phyloP scores from a whole-genome alignment of 2,888 invertebrate genomes.

The Meliscaeva auricollis region DNA sequence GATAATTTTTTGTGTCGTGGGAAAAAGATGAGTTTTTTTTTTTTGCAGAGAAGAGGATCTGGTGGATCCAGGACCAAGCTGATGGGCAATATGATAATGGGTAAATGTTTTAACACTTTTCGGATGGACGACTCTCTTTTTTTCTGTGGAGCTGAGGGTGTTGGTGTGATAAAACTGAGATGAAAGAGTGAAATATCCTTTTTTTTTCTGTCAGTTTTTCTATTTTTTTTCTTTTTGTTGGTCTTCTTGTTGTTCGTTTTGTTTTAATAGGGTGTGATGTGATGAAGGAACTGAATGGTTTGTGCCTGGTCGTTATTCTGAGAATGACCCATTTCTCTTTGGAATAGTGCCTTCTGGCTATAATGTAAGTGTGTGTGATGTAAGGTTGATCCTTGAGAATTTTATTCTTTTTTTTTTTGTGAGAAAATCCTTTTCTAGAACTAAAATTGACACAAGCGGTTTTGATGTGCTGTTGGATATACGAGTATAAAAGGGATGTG shows the following conservation, averaged over 20 bases:
- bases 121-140: slow-evolving; percentile 23
- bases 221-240: slow-evolving; percentile 2
- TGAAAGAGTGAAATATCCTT: slow-evolving; percentile 24
- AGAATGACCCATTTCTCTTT: slow-evolving; percentile 35
- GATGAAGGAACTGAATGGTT: slow-evolving; percentile 14
- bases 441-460: slow-evolving; percentile 33
- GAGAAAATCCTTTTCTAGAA: not conserved
- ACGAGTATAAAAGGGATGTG: slow-evolving; percentile 28
- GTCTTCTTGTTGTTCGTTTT: too few relatives aligned
- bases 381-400: slow-evolving; percentile 24
- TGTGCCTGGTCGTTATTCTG: not conserved
- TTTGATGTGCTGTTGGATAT: not conserved
- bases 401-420: not conserved
- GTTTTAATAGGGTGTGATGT: slow-evolving; percentile 39
- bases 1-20: slow-evolving; percentile 41
- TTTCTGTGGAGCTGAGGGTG: not conserved
- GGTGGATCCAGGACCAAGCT: not conserved
- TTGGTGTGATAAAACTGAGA: not conserved
- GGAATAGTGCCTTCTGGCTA: slow-evolving; percentile 16
- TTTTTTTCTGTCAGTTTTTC: not conserved
- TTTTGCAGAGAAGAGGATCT: not conserved
- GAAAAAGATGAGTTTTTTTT: slow-evolving; percentile 21
- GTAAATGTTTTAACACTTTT: slow-evolving; percentile 58
- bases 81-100: not conserved
- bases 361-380: slow-evolving; percentile 13